Evolutionary conservation across 2,888 invertebrate species (phyloP).

Genomic region (Lingula anatina): DNA sequence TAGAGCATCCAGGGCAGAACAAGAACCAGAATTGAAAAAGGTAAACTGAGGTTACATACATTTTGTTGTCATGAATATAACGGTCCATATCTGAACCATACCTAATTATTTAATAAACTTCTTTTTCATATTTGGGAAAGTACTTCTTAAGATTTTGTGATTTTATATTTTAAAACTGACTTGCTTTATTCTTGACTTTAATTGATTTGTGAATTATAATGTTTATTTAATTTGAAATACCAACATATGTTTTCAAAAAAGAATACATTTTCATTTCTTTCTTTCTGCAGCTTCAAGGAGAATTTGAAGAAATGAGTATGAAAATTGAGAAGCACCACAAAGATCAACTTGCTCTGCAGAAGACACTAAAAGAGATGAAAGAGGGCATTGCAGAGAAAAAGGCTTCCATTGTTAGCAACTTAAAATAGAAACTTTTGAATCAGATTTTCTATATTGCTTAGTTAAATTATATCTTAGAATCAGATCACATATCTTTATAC

Average conservation of each 20-base stretch:
- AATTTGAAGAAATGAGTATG: constrained; percentile 14
- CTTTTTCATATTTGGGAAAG: no score
- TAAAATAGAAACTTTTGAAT: no score
- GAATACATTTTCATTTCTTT: no score
- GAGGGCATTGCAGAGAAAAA: constrained; percentile 18
- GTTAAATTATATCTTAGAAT: neutral
- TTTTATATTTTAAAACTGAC: no score
- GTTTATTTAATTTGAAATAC: no score
- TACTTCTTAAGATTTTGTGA: no score
- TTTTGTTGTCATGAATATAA: neutral
- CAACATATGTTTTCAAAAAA: no score
- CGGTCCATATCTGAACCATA: neutral
- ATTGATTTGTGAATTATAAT: no score
- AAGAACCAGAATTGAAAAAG: constrained; percentile 24
- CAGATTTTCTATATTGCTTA: neutral
- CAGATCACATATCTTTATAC: no score
- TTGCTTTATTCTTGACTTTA: no score
- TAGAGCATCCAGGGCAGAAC: constrained; percentile 18
- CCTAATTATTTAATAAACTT: neutral
- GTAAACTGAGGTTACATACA: constrained; percentile 8
- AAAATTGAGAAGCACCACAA: constrained; percentile 20
- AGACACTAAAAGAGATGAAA: constrained; percentile 15
- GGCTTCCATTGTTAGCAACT: constrained; percentile 16
- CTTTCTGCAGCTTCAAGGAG: constrained; percentile 26
- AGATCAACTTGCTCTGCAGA: constrained; percentile 15